These are phyloP conservation scores for Eueremaeus valkanovi DNA, from an alignment of 2,888 invertebrate species.

Conservation along the genomic window DNA sequence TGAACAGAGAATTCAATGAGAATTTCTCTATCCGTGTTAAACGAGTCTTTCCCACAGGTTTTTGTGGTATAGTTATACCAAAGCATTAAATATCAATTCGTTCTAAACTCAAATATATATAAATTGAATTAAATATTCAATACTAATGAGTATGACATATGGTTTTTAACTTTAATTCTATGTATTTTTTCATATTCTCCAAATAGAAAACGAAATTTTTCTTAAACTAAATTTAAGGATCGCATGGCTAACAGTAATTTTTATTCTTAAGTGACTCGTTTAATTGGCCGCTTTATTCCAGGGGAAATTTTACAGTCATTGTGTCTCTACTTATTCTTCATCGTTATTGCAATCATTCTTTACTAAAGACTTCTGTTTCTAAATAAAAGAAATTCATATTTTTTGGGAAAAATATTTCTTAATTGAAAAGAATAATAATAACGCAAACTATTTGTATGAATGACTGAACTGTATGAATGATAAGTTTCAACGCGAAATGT, in stretches of 20 bases:
- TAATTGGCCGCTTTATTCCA: not conserved
- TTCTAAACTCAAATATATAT: not conserved
- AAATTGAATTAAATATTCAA: slow-evolving; percentile 26
- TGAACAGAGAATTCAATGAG: not conserved
- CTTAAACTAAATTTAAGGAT: not conserved
- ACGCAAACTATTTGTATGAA: not conserved
- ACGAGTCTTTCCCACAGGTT: not conserved
- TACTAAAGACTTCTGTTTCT: too few species aligned
- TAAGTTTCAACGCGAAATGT: too few species aligned
- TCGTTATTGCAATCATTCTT: too few species aligned
- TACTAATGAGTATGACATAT: slow-evolving; percentile 24
- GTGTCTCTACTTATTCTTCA: too few species aligned
- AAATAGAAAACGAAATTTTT: not conserved
- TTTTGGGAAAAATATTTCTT: too few species aligned
- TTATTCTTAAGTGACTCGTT: slow-evolving; percentile 26
- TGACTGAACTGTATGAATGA: too few species aligned
- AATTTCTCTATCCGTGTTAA: not conserved
- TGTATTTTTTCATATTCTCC: not conserved
- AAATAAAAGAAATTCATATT: too few species aligned
- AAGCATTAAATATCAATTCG: not conserved
- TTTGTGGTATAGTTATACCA: not conserved
- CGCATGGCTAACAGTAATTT: slow-evolving; percentile 14
- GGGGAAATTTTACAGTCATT: too few species aligned
- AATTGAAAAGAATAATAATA: not conserved
- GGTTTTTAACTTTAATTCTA: not conserved